Evolutionary conservation across 2,888 invertebrate species (phyloP).

Genomic region (Eupeodes luniger): DNA sequence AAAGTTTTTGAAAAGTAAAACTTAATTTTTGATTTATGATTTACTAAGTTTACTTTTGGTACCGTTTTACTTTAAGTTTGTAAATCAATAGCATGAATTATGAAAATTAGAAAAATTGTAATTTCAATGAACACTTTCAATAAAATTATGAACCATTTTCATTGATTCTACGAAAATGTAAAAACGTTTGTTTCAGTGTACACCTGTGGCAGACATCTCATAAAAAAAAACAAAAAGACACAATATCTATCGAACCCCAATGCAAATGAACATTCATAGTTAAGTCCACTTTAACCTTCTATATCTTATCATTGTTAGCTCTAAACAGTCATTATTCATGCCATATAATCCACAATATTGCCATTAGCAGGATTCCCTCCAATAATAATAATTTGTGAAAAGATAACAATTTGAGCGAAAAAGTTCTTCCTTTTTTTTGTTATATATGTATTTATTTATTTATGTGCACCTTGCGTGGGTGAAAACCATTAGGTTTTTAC

Average conservation of each 20-base stretch:
- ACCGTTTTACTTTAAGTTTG: too few species aligned
- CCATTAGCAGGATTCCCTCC: slow-evolving; percentile 21
- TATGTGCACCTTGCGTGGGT: slow-evolving; percentile 56
- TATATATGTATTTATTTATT: not conserved
- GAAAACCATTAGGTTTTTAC: slow-evolving; percentile 43
- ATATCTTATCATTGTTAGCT: slow-evolving; percentile 21
- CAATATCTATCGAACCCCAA: not conserved
- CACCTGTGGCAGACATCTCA: too few species aligned
- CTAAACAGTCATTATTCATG: slow-evolving; percentile 23
- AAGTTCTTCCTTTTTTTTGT: slow-evolving; percentile 6
- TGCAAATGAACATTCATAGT: slow-evolving; percentile 2
- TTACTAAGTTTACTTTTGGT: too few species aligned
- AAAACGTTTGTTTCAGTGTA: not conserved
- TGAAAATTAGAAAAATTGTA: too few species aligned
- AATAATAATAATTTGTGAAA: not conserved
- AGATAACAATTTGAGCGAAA: slow-evolving; percentile 27
- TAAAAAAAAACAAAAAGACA: not conserved
- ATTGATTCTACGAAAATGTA: too few species aligned
- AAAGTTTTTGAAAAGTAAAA: too few species aligned
- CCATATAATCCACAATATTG: slow-evolving; percentile 26
- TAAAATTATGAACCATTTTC: too few species aligned
- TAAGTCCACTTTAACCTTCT: slow-evolving; percentile 11
- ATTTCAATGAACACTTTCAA: too few species aligned
- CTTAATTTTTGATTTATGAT: too few species aligned
- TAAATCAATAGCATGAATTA: too few species aligned